Base-by-base conservation (phyloP, 1,140 invertebrate species). In the Apolygus lucorum region DNA sequence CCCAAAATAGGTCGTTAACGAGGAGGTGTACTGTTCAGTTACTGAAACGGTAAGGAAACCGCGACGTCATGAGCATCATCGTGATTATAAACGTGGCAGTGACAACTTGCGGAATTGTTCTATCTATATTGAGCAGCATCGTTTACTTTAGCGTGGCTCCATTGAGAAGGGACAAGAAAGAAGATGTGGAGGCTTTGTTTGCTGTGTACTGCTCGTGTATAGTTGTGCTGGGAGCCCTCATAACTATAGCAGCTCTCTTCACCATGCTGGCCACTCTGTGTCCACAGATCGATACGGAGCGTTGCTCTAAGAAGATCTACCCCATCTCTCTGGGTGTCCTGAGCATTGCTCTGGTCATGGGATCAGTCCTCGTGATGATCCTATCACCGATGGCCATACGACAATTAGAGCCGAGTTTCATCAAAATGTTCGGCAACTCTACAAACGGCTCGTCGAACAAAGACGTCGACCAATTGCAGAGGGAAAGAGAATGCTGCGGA, bases 401-500 rank as follows among this genome's bases (percentile, higher is more conserved):
- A 11, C 54, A 59, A 11, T 59, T 59, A 21, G 22, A 13, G 13
- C 11, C 11, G 22, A 59, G 54, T 59, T 59, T 59, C 54, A 24
- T 59, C 22, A 24, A 17, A 22, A 59, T 59, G 54, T 59, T 11
- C 54, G 4, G 34, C 4, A 42, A 17, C 34, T 8, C 54, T 4
- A 59, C 8, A 59, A 59, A 59, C 22, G 54, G 22, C 22, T 59
- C 54, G 22, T 8, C 34, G 4, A 4, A 42, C 34, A 8, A 17
- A 49, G 54, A 59, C 54, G 54, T 59, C 22, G 22, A 59, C 22
- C 54, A 59, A 22, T 22, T 59, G 54, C 54, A 59, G 22, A 59
- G 11, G 2, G 54, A 59, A 24, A 11, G 54, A 21, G 11, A 14
- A 4, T 59, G 54, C 22, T 59, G 54, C 22, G 54, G 54, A 11